A percentile compares a stretch with the other conserved stretches of the same genome.
Evolutionary conservation across 2,888 invertebrate genomes (phyloP).

Genomic region (Xestoiulus laeticollis): DNA sequence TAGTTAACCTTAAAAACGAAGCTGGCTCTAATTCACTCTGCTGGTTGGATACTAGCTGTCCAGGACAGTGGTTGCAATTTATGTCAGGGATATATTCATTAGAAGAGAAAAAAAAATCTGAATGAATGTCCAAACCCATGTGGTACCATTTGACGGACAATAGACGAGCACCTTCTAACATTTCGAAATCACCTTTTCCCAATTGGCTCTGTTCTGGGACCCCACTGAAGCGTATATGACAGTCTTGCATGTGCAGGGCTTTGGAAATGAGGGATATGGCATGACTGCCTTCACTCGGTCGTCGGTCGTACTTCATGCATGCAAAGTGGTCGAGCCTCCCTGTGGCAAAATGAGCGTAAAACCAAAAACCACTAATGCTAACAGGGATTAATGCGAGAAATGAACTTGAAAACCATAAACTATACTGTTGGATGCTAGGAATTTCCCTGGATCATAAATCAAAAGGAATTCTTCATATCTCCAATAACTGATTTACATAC

Average conservation of each 20-base stretch:
- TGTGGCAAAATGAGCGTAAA: constrained; percentile 42
- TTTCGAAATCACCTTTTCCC: constrained; percentile 14
- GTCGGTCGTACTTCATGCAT: constrained; percentile 14
- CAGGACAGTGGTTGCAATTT: constrained; percentile 28
- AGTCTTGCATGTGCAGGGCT: not conserved
- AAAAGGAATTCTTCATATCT: not conserved
- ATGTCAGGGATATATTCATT: constrained; percentile 4
- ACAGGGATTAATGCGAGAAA: constrained; percentile 50
- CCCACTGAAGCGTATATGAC: not conserved
- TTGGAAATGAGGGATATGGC: not conserved
- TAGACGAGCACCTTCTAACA: constrained; percentile 35
- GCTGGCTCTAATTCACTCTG: constrained; percentile 28
- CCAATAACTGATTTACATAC: not conserved
- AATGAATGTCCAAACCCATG: not conserved
- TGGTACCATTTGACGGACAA: not conserved
- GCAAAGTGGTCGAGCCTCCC: constrained; percentile 11
- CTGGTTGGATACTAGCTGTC: constrained; percentile 18
- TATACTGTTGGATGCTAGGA: not conserved
- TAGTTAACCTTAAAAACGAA: constrained; percentile 22
- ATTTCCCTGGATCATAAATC: not conserved
- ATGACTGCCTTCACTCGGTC: not conserved
- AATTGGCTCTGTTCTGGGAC: not conserved
- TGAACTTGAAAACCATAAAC: constrained; percentile 44
- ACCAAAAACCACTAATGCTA: constrained; percentile 42
- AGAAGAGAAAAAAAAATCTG: not conserved